Conservation (phyloP, 2,113 vertebrate genomes). For the Spea bombifrons region DNA sequence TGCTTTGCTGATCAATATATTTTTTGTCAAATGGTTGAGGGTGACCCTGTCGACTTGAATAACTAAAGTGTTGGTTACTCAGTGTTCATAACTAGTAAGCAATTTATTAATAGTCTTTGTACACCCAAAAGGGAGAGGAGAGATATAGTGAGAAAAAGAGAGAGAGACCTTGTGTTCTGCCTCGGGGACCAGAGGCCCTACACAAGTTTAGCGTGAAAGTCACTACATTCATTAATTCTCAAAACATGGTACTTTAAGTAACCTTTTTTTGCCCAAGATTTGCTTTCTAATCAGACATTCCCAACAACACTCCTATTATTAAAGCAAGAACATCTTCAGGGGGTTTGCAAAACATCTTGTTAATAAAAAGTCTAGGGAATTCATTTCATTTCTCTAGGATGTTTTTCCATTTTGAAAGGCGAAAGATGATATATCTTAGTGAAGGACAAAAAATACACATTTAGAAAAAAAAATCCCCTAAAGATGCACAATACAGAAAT, state of each 20-base stretch:
- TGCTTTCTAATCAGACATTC: not conserved
- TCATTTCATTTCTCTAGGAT: not conserved
- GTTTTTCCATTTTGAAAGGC: conserved; percentile 4
- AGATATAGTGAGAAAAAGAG: no score
- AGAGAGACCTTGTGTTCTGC: no score
- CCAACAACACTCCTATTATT: not conserved
- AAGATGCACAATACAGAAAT: conserved; percentile 30
- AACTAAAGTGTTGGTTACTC: no score
- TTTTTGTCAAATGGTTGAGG: no score
- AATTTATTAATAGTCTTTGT: no score
- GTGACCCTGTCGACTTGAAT: no score
- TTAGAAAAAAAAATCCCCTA: conserved; percentile 25
- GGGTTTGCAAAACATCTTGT: conserved; percentile 25
- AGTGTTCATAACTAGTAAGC: no score
- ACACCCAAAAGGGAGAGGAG: no score
- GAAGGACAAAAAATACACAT: conserved; percentile 29
- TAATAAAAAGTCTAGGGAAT: conserved; percentile 26
- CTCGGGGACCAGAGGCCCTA: no score
- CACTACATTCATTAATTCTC: not conserved
- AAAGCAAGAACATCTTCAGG: not conserved
- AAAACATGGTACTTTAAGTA: not conserved
- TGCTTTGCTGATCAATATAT: no score
- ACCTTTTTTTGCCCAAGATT: not conserved
- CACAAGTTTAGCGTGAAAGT: not conserved
- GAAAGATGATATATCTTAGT: conserved; percentile 22